Conservation (phyloP, 2,888 invertebrate genomes). For the Geotrupes spiniger region DNA sequence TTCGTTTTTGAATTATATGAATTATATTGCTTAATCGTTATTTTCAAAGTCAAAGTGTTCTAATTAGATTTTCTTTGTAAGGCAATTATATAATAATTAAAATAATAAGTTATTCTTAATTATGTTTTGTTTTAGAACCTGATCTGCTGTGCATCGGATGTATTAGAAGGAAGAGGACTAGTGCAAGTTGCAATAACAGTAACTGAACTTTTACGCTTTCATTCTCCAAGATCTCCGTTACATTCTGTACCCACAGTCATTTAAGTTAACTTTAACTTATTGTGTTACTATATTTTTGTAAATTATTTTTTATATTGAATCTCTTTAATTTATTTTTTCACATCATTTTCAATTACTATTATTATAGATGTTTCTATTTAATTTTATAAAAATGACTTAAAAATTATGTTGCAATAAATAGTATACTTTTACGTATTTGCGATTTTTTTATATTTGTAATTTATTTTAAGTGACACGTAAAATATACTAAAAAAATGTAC, state of each 20-base stretch:
- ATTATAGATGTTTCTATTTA: not conserved
- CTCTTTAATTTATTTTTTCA: not conserved
- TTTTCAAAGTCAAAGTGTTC: too few species aligned
- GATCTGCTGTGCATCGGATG: conserved; percentile 87
- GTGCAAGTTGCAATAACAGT: conserved; percentile 89
- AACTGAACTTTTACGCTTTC: conserved; percentile 73
- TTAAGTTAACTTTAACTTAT: conserved; percentile 10
- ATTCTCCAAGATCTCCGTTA: conserved; percentile 51
- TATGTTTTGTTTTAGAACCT: conserved; percentile 86
- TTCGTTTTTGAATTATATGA: too few species aligned
- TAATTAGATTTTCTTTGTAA: not conserved
- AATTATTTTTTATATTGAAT: conserved; percentile 8
- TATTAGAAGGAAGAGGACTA: conserved; percentile 85
- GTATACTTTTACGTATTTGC: not conserved
- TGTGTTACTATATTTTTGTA: not conserved
- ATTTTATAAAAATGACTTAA: not conserved
- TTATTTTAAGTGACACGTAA: too few species aligned
- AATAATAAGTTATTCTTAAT: too few species aligned
- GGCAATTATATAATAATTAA: not conserved
- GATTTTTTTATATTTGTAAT: too few species aligned
- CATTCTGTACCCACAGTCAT: conserved; percentile 30
- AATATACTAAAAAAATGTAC: too few species aligned
- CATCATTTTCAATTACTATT: not conserved
- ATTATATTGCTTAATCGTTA: too few species aligned
- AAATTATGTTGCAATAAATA: not conserved